phyloP scores from a whole-genome alignment of 2,888 invertebrate species.

The Agrilus cyanescens region DNA sequence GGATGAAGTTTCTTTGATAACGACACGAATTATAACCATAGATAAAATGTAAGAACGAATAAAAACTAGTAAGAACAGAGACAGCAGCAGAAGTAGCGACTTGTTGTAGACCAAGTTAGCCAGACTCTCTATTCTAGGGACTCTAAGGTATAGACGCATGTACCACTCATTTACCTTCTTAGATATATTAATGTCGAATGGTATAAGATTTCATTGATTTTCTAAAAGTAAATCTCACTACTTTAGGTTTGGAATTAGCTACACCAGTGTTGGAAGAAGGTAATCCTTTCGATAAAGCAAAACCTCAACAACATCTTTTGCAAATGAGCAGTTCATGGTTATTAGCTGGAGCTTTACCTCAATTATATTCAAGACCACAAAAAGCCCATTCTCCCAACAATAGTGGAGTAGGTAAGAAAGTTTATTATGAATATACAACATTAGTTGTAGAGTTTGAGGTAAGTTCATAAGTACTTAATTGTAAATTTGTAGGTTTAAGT shows the following conservation, averaged over 20 bases:
- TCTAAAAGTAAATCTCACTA: not conserved
- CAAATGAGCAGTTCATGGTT: slow-evolving; percentile 36
- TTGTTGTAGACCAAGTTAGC: too few relatives aligned
- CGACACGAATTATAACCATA: too few relatives aligned
- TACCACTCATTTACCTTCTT: too few relatives aligned
- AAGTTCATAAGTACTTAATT: not conserved
- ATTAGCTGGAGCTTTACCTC: slow-evolving; percentile 32
- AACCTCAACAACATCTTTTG: slow-evolving; percentile 29
- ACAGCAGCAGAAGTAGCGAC: too few relatives aligned
- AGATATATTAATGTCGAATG: too few relatives aligned
- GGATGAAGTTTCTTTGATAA: too few relatives aligned
- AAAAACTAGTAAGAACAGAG: too few relatives aligned
- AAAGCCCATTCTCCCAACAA: slow-evolving; percentile 32
- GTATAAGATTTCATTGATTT: not conserved
- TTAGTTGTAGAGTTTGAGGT: not conserved
- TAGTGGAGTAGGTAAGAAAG: slow-evolving; percentile 26
- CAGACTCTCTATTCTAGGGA: too few relatives aligned
- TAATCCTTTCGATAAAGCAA: slow-evolving; percentile 32
- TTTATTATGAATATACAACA: slow-evolving; percentile 2
- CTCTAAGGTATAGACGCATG: too few relatives aligned
- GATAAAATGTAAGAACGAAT: too few relatives aligned
- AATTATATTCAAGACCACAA: slow-evolving; percentile 31
- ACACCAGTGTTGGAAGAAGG: slow-evolving; percentile 61
- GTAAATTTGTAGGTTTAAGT: slow-evolving; percentile 21
- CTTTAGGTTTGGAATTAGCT: slow-evolving; percentile 48